Evolutionary conservation across 2,113 vertebrate species (phyloP), one percentile per base, ranked within the genome.

Genomic region (Emydocephalus ijimae): DNA sequence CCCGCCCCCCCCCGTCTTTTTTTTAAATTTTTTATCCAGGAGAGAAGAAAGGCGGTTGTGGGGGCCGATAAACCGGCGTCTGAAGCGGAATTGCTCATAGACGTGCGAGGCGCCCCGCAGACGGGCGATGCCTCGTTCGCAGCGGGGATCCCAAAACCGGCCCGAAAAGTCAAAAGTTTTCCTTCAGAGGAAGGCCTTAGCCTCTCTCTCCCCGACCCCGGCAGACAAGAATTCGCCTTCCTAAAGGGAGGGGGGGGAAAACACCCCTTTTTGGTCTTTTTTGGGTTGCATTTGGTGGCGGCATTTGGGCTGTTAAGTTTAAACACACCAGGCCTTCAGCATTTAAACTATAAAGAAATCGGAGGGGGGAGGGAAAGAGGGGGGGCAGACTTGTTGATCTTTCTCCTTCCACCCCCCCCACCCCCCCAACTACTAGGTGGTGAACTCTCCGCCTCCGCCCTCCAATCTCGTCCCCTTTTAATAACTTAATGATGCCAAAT

Each of bases 81-180:
- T 48, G 91, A 92, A 90, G 94, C n/a, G 54, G 89, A 94, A 92
- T 92, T 92, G 93, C 96, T 91, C 96, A 96, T 21, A 93, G 94
- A 95, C 55, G 90, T 96, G 96, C 90, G 95, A 96, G 97, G 97
- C 96, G 96, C 96, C 97, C 97, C 7, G 0, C 61, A 96, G 97
- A 94, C 97, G 96, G 94, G 94, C 90, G 91, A 92, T 91, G 94
- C 48, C 92, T 90, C 12, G 54, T 64, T 26, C 2, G 7, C 34
- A 91, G 94, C 2, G 24, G 93, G 92, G 24, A 34, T 43, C 94
- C 15, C 69, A 91, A 94, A 96, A 93, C 57, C 23, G 87, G 89
- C 92, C 92, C 87, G 88, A 91, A 92, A 92, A 93, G 8, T 50
- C 92, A 1, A 15, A 88, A 50, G 57, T 55, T 56, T 94, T 86